Evolutionary conservation across 2,797 vertebrate species (phyloP), one percentile per base, ranked within the genome.

Genomic region (Pogonophryne albipinna): DNA sequence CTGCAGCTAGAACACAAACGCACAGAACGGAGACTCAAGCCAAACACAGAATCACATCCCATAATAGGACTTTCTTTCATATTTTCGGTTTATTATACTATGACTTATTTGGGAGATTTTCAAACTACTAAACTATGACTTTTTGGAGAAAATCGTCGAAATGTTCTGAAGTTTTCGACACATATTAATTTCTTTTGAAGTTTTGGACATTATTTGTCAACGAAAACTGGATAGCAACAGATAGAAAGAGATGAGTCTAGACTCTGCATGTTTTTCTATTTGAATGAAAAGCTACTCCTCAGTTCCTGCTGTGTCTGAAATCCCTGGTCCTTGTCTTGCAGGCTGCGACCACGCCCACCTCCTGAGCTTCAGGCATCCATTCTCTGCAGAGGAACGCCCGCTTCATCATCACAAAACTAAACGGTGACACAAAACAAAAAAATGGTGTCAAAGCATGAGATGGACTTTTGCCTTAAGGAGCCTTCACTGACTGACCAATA

Each of bases 381-480:
- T 86, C 87, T 79, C 86, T 91, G 93, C 93, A 88, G 86, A 87
- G 31, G 44, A 85, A 79, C 84, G 81, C 88, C 62, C 63, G 76
- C 82, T 75, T 91, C 90, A 87, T 91, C 87, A 82, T 89, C 85
- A 59, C 4, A 75, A 70, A 57, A 69, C 78, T 73, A 71, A 81
- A 83, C 74, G 85, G 80, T 65, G 51, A 82, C n/a, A n/a, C n/a
- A n/a, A n/a, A 13, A 76, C 71, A 61, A 45, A 38, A 57, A 71
- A 53, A 61, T 67, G 69, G 85, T 81, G 74, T 87, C 19, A 52
- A 90, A 93, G 94, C 94, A 87, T 86, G 79, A 94, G 80, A 93
- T 93, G 94, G 85, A 90, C 94, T 85, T 89, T 91, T 95, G 97
- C 96, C 97, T 98, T 97, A 97, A 96, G 90, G 74, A 95, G 94